A percentile compares a stretch with the other conserved stretches of the same genome.
Evolutionary conservation across 2,797 vertebrate species (phyloP).

Genomic region (Melanotaenia maccullochi): DNA sequence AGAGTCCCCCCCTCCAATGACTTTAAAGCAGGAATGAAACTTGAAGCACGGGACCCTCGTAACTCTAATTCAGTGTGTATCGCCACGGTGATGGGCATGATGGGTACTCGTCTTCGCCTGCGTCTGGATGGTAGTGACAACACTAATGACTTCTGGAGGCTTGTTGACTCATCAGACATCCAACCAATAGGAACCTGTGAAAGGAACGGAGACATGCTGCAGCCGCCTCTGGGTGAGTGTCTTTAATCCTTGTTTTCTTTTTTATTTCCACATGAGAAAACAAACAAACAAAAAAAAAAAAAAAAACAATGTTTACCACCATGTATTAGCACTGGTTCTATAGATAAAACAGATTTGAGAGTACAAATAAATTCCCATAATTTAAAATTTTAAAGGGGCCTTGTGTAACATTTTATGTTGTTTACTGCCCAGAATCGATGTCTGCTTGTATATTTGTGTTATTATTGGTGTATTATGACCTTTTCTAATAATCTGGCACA

Average conservation of each 20-base stretch:
- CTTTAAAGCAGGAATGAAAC: conserved; percentile 96
- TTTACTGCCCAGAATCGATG: no score
- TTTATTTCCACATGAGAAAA: neutral
- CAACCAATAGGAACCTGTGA: conserved; percentile 96
- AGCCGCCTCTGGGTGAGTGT: conserved; percentile 91
- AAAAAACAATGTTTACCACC: no score
- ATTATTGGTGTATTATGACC: no score
- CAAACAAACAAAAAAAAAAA: no score
- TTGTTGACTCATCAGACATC: conserved; percentile 94
- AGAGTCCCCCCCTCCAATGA: conserved; percentile 90
- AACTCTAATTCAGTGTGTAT: conserved; percentile 94
- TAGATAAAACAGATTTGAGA: neutral
- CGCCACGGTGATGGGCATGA: conserved; percentile 93
- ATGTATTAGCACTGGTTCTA: neutral
- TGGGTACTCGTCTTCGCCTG: conserved; percentile 90
- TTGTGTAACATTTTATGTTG: no score
- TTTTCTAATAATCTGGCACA: no score
- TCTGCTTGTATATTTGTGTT: no score
- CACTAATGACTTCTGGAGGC: conserved; percentile 97
- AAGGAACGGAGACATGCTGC: conserved; percentile 94
- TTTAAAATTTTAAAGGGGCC: neutral
- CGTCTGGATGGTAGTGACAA: conserved; percentile 95
- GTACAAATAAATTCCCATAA: neutral
- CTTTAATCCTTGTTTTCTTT: neutral
- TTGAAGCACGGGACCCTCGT: conserved; percentile 94